Conservation (phyloP, 2,113 vertebrate genomes). For the Elgaria multicarinata region DNA sequence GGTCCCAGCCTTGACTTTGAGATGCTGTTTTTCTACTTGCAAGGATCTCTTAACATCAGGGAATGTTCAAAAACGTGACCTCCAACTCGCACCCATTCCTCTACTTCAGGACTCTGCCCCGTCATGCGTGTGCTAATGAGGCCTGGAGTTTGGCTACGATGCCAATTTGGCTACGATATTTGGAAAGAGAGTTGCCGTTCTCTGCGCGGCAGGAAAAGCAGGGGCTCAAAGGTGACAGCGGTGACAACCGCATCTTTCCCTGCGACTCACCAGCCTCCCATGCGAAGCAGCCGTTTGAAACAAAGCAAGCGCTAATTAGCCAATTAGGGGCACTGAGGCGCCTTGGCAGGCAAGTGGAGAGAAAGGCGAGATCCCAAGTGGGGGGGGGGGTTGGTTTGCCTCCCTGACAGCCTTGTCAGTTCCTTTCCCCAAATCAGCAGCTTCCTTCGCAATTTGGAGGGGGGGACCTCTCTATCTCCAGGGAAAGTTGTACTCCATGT, state of each 20-base stretch:
- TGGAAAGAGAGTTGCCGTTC: background rate
- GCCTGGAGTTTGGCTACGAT: background rate
- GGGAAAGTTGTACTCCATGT: too few relatives aligned
- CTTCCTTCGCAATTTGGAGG: background rate
- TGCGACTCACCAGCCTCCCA: background rate
- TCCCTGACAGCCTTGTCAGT: background rate
- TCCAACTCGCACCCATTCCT: background rate
- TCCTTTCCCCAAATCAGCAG: background rate
- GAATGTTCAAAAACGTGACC: too few relatives aligned
- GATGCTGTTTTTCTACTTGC: too few relatives aligned
- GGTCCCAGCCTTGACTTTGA: too few relatives aligned
- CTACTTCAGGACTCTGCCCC: background rate
- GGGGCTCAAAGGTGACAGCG: background rate
- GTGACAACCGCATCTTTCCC: background rate
- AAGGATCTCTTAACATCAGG: too few relatives aligned
- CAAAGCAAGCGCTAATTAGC: constrained; percentile 3
- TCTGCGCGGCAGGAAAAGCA: background rate
- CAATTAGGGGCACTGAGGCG: background rate
- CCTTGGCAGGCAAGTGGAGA: background rate
- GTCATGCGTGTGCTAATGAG: too few relatives aligned
- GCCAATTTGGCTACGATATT: background rate
- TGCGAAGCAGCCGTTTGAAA: background rate
- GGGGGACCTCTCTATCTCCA: too few relatives aligned
- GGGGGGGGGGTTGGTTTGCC: background rate
- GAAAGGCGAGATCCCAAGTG: background rate